Conservation (phyloP, 2,888 invertebrate genomes). For the Chrysolina oricalcia region DNA sequence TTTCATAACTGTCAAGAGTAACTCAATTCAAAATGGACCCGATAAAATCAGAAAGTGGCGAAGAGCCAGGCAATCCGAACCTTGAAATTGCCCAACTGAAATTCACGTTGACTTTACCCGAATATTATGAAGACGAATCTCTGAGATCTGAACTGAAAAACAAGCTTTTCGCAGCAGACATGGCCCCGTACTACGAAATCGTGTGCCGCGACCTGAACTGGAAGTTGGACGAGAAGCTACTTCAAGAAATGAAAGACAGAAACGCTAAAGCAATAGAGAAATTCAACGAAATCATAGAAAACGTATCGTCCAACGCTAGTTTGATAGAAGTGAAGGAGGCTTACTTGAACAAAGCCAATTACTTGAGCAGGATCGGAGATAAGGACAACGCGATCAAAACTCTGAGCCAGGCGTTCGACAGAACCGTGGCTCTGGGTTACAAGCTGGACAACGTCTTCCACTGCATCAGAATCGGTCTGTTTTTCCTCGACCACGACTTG, state of each 20-base stretch:
- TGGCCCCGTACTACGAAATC: constrained; percentile 79
- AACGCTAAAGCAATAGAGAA: constrained; percentile 59
- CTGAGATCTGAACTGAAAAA: constrained; percentile 68
- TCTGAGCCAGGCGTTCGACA: constrained; percentile 64
- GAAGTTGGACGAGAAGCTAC: constrained; percentile 69
- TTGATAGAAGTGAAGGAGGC: constrained; percentile 59
- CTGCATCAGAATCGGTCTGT: constrained; percentile 68
- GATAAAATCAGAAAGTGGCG: constrained; percentile 53
- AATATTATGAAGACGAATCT: constrained; percentile 70
- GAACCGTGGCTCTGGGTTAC: constrained; percentile 67
- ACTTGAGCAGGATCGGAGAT: constrained; percentile 70
- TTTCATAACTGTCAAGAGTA: too few relatives aligned
- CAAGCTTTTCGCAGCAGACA: constrained; percentile 73
- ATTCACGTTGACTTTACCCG: constrained; percentile 73
- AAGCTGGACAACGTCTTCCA: constrained; percentile 70
- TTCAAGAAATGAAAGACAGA: constrained; percentile 58
- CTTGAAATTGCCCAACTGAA: constrained; percentile 74
- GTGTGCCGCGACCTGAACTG: constrained; percentile 72
- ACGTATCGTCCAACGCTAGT: constrained; percentile 56
- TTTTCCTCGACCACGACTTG: constrained; percentile 61
- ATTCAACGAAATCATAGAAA: constrained; percentile 60
- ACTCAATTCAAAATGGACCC: constrained; percentile 36
- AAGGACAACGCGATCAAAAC: constrained; percentile 64
- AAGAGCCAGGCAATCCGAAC: constrained; percentile 57
- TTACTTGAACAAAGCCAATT: constrained; percentile 68